Evolutionary conservation across 2,888 invertebrate species (phyloP), one percentile per base, ranked within the genome.

Genomic region (Reticulitermes lucifugus): DNA sequence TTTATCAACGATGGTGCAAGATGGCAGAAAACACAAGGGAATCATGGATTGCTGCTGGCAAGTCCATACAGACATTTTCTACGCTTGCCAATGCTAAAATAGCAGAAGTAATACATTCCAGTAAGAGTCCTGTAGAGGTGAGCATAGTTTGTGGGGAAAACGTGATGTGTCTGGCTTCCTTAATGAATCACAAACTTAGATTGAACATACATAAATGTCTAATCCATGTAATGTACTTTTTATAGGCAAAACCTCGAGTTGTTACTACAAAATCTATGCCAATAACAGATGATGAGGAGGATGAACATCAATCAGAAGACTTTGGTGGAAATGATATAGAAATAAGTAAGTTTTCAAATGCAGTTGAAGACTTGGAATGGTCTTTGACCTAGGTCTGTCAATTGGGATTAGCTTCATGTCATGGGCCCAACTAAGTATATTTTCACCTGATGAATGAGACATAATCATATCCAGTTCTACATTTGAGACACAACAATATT

Each of bases 1-100:
- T 96, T 18, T 97, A 96, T 90, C 96, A 96, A 89, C 94, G 94
- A 88, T 97, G 97, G 97, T 95, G 96, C 87, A 95, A 95, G 89
- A 94, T 97, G 93, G 94, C 96, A 0, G 94, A 95, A 86, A 92
- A 93, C 25, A 93, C 95, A 83, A 93, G 96, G 84, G 95, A 95
- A 79, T 93, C 95, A 0, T 97, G 97, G 97, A 94, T 96, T 85
- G 93, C 94, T 0, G 97, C 97, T 2, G 96, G 96, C 0, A 93
- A 94, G 88, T 95, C 94, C 87, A 94, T 96, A 88, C 96, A 96
- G 90, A 93, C 94, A 0, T 93, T 95, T 88, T 94, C 94, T 73
- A 94, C 94, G 90, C 93, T 94, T 89, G 93, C 93, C 86, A 93
- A 93, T 89, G 94, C 95, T 87, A 96, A 95, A 92, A 93, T 94